Evolutionary conservation across 2,113 vertebrate genomes (phyloP).

Genomic region (Scolopax mira): DNA sequence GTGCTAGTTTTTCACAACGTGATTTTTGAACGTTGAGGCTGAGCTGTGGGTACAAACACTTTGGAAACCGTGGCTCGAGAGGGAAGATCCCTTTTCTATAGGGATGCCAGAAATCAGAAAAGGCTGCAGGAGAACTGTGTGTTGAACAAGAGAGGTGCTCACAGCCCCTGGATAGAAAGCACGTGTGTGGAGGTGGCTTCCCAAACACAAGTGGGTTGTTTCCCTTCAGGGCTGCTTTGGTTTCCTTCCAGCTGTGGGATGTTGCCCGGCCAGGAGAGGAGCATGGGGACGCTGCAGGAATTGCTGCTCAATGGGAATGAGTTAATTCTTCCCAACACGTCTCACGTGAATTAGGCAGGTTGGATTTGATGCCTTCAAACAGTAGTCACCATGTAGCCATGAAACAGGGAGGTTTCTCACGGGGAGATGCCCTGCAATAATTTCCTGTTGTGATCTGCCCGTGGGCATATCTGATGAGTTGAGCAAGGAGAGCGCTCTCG

Average conservation of each 20-base stretch:
- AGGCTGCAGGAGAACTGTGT: rapidly evolving
- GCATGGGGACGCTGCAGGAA: rapidly evolving
- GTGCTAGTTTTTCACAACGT: not conserved
- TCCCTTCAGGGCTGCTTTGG: not conserved
- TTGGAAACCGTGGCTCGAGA: not conserved
- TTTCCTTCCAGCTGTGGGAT: not conserved
- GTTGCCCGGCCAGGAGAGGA: not conserved
- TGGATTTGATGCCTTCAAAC: not conserved
- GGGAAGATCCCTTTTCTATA: rapidly evolving
- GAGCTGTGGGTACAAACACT: not conserved
- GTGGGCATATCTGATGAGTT: not conserved
- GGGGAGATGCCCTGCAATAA: not conserved
- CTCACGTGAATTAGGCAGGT: not conserved
- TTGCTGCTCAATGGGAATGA: rapidly evolving
- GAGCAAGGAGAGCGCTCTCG: not conserved
- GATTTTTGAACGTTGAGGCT: not conserved
- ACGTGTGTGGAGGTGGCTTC: not conserved
- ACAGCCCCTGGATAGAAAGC: not conserved
- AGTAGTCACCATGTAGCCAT: not conserved
- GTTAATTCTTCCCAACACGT: not conserved
- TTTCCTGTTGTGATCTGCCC: not conserved
- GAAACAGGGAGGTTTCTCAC: not conserved
- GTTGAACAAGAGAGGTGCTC: not conserved
- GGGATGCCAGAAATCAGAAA: not conserved
- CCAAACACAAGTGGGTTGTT: not conserved